phyloP scores from a whole-genome alignment of 2,888 invertebrate genomes.

The Euclidia mi region DNA sequence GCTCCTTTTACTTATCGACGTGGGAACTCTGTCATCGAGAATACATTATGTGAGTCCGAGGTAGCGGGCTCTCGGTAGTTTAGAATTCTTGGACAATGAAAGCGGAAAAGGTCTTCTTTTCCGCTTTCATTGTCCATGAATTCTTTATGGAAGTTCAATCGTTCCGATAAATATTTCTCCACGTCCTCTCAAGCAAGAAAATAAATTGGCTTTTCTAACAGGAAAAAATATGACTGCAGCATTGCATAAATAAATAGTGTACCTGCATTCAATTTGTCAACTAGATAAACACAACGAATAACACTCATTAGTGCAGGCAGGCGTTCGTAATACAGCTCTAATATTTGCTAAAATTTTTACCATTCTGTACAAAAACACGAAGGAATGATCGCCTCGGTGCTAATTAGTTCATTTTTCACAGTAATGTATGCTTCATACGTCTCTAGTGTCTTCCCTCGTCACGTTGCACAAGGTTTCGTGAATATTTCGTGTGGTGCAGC shows the following conservation, averaged over 20 bases:
- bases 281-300: too few species aligned
- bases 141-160: too few species aligned
- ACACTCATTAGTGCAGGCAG: not conserved
- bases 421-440: constrained; percentile 5
- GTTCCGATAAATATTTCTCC: too few species aligned
- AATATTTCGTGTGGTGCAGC: constrained; percentile 17
- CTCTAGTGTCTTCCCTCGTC: constrained; percentile 5
- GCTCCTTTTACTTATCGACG: constrained; percentile 27
- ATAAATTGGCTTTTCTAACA: too few species aligned
- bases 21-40: constrained; percentile 10
- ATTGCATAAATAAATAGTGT: too few species aligned
- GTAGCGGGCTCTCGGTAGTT: not conserved
- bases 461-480: constrained; percentile 7
- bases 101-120: too few species aligned
- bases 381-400: not conserved
- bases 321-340: not conserved
- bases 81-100: too few species aligned
- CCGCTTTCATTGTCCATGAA: too few species aligned
- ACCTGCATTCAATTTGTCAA: too few species aligned
- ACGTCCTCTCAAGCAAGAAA: too few species aligned
- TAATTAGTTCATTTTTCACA: constrained; percentile 15
- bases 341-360: not conserved
- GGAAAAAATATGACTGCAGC: too few species aligned
- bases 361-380: constrained; percentile 1
- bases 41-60: constrained; percentile 19